Evolutionary conservation across 2,797 vertebrate species (phyloP), one percentile per base, ranked within the genome.

Genomic region (Dromococcyx pavoninus): DNA sequence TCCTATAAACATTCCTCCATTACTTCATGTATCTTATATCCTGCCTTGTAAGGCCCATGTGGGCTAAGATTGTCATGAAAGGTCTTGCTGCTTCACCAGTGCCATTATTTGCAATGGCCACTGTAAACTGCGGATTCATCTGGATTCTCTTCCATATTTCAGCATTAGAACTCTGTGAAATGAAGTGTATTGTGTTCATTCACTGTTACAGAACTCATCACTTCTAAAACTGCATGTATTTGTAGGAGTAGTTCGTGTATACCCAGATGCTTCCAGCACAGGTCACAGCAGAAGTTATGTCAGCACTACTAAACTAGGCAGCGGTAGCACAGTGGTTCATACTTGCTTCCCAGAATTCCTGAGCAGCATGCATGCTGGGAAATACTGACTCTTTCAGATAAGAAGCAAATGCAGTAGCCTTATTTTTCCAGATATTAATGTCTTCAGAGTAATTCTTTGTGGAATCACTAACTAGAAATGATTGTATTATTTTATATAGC

Each of bases 71-170:
- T 13, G 77, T 76, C 43, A 46, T 27, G 53, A 94, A 94, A 61
- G 80, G 62, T 53, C 30, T 58, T 9, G 87, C 92, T 44, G 51
- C 18, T 56, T 95, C 89, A 54, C 65, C 87, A 4, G 54, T 77
- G 56, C 92, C 84, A 43, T 93, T 93, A 43, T 93, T 93, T 56
- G 75, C 12, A 39, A 84, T 33, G 5, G 87, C 73, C 11, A 60
- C 65, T 2, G 64, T 77, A 35, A 88, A 86, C 33, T 91, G 85
- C 11, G 7, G 33, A 2, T 54, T 46, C 17, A 43, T 35, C 43
- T 92, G 85, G 32, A 62, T 93, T 81, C 91, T 90, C 84, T 67
- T 86, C 96, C 76, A 48, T 4, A 46, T 41, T 41, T 88, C 87
- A 41, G 67, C 62, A 54, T 28, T 3, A 32, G 11, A 75, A 48